Base-by-base conservation (phyloP, 2,888 invertebrate genomes). In the Pristionchus maxplancki region DNA sequence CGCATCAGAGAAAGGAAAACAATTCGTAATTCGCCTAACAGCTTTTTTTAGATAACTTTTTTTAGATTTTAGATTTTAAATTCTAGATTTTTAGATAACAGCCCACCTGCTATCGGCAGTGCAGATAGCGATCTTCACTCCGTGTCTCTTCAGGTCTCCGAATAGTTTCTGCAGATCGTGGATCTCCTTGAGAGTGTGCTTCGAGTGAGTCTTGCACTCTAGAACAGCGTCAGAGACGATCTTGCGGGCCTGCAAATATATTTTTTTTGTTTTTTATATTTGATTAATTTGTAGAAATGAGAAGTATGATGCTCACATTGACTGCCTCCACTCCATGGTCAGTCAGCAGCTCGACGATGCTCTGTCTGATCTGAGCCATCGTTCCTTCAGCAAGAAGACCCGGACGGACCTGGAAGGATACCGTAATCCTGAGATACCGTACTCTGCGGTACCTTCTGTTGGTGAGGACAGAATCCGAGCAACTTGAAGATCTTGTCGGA, bases 101-200 rank as follows among this genome's bases (percentile, higher is more conserved):
- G n/a, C 90, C 37, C 37, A 93, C 93, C 94, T 91, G 89, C 94
- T 95, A 91, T 95, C 95, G 28, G 95, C 94, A 0, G 95, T 95
- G 89, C 95, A 95, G 31, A 95, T 93, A 50, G 95, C 95, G 58
- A 95, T 94, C 89, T 95, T 95, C 34, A 95, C 93, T 64, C 93
- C 93, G 90, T 95, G 94, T 40, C 91, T 90, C 88, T 95, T 94
- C 6, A 95, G 92, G 53, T 95, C 93, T 81, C 93, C 91, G 91
- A 95, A 95, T 88, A 95, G 90, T 6, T 94, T 93, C 71, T 87
- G 86, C n/a, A 95, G 91, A 88, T 95, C 95, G 37, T 95, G 94
- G 17, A 95, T 91, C 44, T 95, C 93, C 90, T 95, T 94, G 64
- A 95, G 91, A 15, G 93, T 91, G 71, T 31, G 31, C 48, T 87